A percentile compares a stretch with the other conserved stretches of the same genome.
Evolutionary conservation across 1,140 invertebrate genomes (phyloP).

Genomic region (Coenobita brevimanus): DNA sequence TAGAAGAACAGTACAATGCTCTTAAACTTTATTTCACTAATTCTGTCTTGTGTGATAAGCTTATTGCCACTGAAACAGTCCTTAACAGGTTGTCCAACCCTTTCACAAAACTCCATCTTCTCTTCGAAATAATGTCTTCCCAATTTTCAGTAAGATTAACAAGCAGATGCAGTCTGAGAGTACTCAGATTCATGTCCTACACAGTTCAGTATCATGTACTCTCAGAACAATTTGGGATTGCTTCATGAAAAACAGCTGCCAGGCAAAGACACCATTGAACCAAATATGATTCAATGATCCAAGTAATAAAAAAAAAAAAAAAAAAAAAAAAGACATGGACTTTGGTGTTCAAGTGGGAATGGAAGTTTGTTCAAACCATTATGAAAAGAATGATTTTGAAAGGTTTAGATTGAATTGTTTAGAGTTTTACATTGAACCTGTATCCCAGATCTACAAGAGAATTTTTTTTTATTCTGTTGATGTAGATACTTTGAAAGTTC

Average conservation of each 20-base stretch:
- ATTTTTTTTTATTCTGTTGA: neutral
- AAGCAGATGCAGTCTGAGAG: no score
- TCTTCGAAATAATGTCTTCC: slow-evolving; percentile 25
- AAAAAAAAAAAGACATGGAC: neutral
- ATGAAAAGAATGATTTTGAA: no score
- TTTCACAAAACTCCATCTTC: slow-evolving; percentile 4
- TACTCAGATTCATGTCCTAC: slow-evolving; percentile 22
- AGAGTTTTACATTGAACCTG: slow-evolving; percentile 31
- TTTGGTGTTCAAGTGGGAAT: neutral
- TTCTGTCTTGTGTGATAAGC: neutral
- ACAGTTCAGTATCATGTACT: slow-evolving; percentile 11
- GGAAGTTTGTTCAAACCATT: slow-evolving; percentile 1
- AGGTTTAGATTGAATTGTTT: slow-evolving; percentile 25
- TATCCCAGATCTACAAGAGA: slow-evolving; percentile 31
- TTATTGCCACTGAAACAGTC: slow-evolving; percentile 12
- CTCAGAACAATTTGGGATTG: slow-evolving; percentile 19
- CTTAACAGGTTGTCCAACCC: neutral
- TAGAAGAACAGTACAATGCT: neutral
- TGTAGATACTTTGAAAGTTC: no score
- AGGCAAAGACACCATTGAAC: neutral
- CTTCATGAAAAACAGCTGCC: slow-evolving; percentile 16
- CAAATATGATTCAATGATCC: neutral
- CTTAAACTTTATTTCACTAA: slow-evolving; percentile 14
- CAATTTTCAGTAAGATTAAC: no score
- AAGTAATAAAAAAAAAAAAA: no score